Evolutionary conservation across 2,113 vertebrate genomes (phyloP).

Genomic region (Helogale parvula): DNA sequence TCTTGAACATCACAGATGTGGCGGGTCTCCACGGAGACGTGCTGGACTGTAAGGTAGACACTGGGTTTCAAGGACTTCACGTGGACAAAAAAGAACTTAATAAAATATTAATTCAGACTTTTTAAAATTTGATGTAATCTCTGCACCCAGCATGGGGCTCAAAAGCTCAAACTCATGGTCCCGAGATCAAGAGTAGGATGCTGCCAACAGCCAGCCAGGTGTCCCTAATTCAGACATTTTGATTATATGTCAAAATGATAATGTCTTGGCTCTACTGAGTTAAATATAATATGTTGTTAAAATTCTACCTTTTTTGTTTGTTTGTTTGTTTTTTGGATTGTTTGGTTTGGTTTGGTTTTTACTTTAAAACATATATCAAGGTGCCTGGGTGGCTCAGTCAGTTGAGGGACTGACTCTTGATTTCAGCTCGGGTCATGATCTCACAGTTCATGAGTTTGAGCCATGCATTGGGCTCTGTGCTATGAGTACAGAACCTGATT

Average conservation of each 20-base stretch:
- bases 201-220: neutral
- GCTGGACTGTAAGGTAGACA: neutral
- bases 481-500: too few relatives aligned
- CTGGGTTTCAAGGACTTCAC: neutral
- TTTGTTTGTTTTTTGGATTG: too few relatives aligned
- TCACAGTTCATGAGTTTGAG: too few relatives aligned
- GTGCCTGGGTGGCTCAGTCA: too few relatives aligned
- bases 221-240: neutral
- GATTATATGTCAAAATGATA: neutral
- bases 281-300: slow-evolving; percentile 18
- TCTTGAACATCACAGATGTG: neutral
- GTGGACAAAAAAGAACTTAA: neutral
- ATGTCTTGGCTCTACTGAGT: neutral
- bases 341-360: too few relatives aligned
- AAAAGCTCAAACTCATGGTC: neutral
- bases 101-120: neutral
- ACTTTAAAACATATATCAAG: too few relatives aligned
- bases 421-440: too few relatives aligned
- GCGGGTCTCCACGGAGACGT: neutral
- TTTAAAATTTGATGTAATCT: neutral
- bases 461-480: too few relatives aligned
- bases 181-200: neutral
- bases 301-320: neutral
- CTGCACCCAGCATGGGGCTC: neutral
- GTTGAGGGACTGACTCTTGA: too few relatives aligned